These are phyloP conservation scores for Copidosoma aretas DNA, from an alignment of 2,888 invertebrate genomes.

Conservation along the genomic window DNA sequence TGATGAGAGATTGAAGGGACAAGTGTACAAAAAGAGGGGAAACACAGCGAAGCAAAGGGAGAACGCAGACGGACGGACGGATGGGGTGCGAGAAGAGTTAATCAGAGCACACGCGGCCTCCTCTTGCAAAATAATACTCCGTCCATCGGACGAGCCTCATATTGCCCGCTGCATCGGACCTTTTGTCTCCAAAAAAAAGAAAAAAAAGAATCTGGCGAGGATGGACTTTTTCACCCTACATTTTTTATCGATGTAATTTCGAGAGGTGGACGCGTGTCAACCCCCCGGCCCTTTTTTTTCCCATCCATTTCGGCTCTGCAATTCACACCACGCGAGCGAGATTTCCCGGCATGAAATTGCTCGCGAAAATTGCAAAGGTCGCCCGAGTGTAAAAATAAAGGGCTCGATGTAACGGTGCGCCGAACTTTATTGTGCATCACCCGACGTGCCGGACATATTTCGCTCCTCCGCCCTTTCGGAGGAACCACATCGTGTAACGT, in stretches of 20 bases:
- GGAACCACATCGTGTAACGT: not conserved
- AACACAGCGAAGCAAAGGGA: not conserved
- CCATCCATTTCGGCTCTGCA: not conserved
- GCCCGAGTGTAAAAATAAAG: constrained; percentile 26
- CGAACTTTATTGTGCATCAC: constrained; percentile 33
- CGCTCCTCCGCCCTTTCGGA: constrained; percentile 23
- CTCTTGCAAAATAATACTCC: constrained; percentile 40
- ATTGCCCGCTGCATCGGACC: constrained; percentile 27
- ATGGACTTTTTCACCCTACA: constrained; percentile 44
- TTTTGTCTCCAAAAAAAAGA: constrained; percentile 34
- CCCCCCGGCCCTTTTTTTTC: constrained; percentile 28
- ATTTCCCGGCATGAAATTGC: constrained; percentile 42
- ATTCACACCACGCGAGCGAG: constrained; percentile 38
- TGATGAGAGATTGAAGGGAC: not conserved
- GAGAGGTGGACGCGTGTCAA: constrained; percentile 41
- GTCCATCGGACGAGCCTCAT: not conserved
- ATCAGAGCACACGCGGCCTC: constrained; percentile 35
- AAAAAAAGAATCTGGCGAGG: not conserved
- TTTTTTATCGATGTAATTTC: constrained; percentile 55
- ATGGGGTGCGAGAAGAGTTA: constrained; percentile 31
- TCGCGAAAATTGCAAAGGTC: constrained; percentile 36
- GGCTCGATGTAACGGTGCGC: constrained; percentile 16
- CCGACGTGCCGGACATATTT: constrained; percentile 25
- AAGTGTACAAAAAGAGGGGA: constrained; percentile 1
- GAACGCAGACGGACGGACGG: not conserved